Conservation (phyloP, 37 sponge, comb jelly and placozoan species). For the Halisarca cf. caerulea region DNA sequence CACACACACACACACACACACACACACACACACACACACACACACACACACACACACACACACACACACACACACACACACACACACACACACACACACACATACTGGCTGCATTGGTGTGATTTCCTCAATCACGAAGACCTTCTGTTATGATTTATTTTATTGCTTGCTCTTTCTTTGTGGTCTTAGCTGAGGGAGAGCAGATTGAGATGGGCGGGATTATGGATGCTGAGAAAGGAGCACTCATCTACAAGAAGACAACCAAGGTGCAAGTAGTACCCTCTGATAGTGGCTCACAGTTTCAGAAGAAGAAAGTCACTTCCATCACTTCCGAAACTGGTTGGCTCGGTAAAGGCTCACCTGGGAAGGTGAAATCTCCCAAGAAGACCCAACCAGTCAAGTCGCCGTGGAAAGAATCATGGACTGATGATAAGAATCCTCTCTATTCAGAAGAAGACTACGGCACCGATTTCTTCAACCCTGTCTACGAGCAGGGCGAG, state of each 20-base stretch:
- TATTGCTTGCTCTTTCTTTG: no score
- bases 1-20: no score
- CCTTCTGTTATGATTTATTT: no score
- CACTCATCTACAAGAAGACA: conserved; percentile 55
- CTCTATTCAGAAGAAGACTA: conserved; percentile 69
- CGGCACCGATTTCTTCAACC: conserved; percentile 64
- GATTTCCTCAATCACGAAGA: no score
- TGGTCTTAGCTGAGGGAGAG: neutral
- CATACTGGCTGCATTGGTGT: no score
- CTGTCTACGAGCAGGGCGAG: conserved; percentile 9
- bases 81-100: no score
- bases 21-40: no score
- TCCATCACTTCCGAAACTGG: conserved; percentile 61
- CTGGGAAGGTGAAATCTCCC: conserved; percentile 23
- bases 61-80: no score
- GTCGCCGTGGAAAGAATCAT: neutral
- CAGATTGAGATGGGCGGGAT: conserved; percentile 50
- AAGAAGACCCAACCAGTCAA: neutral
- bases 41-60: no score
- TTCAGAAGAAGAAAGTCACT: conserved; percentile 54
- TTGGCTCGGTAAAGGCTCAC: conserved; percentile 50
- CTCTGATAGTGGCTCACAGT: conserved; percentile 27
- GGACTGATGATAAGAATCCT: conserved; percentile 49
- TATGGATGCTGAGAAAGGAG: conserved; percentile 57
- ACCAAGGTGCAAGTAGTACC: conserved; percentile 44